phyloP scores from a whole-genome alignment of 2,113 vertebrate genomes.

The Forbesichthys agassizii region DNA sequence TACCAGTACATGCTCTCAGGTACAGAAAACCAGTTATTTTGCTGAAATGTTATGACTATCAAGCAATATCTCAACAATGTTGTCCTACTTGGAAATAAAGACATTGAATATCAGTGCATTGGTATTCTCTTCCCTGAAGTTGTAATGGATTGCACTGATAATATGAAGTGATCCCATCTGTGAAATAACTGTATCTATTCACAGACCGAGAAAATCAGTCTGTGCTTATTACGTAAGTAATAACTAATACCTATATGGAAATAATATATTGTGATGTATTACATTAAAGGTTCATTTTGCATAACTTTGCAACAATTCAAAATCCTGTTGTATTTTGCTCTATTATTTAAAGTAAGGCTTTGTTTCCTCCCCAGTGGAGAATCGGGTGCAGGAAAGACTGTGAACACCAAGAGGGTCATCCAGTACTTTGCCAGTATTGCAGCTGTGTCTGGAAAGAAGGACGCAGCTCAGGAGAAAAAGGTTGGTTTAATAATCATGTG shows the following conservation, averaged over 20 bases:
- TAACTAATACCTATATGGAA: neutral
- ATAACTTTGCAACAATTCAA: no score
- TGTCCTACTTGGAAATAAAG: no score
- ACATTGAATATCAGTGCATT: no score
- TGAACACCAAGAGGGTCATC: constrained; percentile 89
- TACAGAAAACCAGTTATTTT: neutral
- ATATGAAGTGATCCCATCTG: constrained; percentile 23
- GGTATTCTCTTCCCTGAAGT: neutral
- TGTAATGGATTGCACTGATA: neutral
- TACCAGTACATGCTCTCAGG: no score
- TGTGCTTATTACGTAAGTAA: constrained; percentile 81
- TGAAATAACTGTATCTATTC: no score
- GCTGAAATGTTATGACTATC: neutral
- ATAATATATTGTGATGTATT: neutral
- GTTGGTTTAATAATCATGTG: constrained; percentile 37
- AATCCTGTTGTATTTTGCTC: no score
- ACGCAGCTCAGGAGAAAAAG: constrained; percentile 74
- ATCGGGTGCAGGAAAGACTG: constrained; percentile 89
- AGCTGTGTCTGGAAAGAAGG: constrained; percentile 81
- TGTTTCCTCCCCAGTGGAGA: constrained; percentile 75
- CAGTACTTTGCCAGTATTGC: constrained; percentile 88
- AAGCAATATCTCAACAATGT: no score
- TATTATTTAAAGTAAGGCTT: neutral
- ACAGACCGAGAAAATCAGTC: constrained; percentile 86
- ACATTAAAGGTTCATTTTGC: no score